phyloP scores from a whole-genome alignment of 2,113 vertebrate species.

The Cardinalis cardinalis region DNA sequence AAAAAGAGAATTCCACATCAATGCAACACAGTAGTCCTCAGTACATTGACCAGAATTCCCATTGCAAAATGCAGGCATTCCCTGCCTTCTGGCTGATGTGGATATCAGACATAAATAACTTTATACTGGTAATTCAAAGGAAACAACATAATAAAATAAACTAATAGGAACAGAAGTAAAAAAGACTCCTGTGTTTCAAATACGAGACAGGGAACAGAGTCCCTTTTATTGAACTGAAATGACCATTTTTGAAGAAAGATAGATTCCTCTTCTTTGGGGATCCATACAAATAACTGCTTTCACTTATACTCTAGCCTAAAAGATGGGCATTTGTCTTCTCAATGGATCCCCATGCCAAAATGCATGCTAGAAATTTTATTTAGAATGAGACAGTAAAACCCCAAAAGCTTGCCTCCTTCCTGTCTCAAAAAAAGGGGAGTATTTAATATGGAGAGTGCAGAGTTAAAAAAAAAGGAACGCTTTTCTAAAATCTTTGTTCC shows the following conservation, averaged over 20 bases:
- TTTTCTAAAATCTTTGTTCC: constrained; percentile 57
- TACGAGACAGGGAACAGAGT: not conserved
- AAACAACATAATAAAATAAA: constrained; percentile 10
- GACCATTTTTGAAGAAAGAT: not conserved
- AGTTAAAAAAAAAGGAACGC: not conserved
- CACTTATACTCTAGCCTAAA: not conserved
- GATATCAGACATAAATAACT: not conserved
- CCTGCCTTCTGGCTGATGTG: not conserved
- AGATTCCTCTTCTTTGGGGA: not conserved
- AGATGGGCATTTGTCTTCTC: not conserved
- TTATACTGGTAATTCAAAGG: not conserved
- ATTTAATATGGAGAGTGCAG: constrained; percentile 51
- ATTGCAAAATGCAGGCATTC: not conserved
- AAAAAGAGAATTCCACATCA: not conserved
- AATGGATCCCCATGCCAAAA: constrained; percentile 1
- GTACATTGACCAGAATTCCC: not conserved
- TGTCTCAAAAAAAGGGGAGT: constrained; percentile 36
- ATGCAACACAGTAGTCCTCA: not conserved
- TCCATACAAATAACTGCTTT: not conserved
- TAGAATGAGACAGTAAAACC: constrained; percentile 52
- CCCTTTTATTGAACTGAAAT: not conserved
- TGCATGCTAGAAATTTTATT: constrained; percentile 33
- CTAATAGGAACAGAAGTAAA: not conserved
- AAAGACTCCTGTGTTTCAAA: not conserved
- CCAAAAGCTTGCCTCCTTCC: not conserved